Base-by-base conservation (phyloP, 2,113 vertebrate genomes). In the Hymenochirus boettgeri region DNA sequence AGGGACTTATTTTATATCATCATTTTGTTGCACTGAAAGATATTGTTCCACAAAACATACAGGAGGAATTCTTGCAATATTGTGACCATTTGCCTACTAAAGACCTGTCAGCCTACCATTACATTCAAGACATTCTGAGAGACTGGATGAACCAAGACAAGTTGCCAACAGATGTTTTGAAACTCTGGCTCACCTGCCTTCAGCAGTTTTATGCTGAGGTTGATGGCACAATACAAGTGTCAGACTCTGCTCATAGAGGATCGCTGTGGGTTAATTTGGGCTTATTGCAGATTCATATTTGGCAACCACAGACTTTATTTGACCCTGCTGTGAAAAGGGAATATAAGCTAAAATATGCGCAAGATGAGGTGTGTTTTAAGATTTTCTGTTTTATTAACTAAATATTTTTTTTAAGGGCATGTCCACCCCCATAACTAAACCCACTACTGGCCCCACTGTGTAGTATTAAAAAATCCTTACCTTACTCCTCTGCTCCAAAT, bases 251-350 rank as follows among this genome's bases (percentile, higher is more conserved):
- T 45, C 83, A 50, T 22, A 83, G 90, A 3, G 96, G 93, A 22
- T 86, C 88, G 21, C 88, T 97, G 74, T 99, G 96, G 96, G 92
- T 97, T 61, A 87, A 83, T 72, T 89, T 98, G 78, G 95, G 94
- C 66, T 83, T 99, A 71, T 65, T 95, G 62, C 94, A 96, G 79
- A 88, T 99, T 72, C 91, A 91, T 73, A 72, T 91, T 7, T 99
- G 96, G 96, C 89, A 91, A 29, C 96, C 96, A 0, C 92, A 94
- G 75, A 91, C 91, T 9, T 86, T 86, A 58, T 98, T 97, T 66
- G 96, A 99, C 79, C 96, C 96, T 0, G 93, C 95, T 7, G 79
- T 94, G 65, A 99, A 97, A 79, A 90, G 90, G 57, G 85, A 91
- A 19, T 95, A 94, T 81, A 98, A 96, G 73, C 90, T 99, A 65